Evolutionary conservation across 2,888 invertebrate genomes (phyloP).

Genomic region (Celastrina argiolus): DNA sequence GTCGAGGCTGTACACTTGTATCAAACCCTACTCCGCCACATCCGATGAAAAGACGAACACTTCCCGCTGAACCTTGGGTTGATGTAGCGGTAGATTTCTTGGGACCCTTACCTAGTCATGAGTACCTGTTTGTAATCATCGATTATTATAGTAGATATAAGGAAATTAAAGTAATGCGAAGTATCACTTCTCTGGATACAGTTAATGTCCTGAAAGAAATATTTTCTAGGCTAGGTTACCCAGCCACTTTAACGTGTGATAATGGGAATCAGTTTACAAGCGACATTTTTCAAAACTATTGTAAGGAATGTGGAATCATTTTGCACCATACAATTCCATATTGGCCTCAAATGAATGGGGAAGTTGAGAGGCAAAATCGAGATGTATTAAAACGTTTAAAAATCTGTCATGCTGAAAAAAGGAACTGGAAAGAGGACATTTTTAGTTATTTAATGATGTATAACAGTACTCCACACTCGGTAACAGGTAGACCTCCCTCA

Average conservation of each 20-base stretch:
- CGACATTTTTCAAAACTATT: conserved; percentile 34
- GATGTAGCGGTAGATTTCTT: conserved; percentile 36
- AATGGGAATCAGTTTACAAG: conserved; percentile 37
- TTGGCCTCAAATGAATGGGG: conserved; percentile 39
- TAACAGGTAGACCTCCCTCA: no score
- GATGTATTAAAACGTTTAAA: conserved; percentile 37
- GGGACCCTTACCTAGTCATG: conserved; percentile 33
- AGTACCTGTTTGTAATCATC: conserved; percentile 34
- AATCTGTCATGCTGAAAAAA: conserved; percentile 32
- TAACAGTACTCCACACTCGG: conserved; percentile 31
- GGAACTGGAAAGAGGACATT: conserved; percentile 23
- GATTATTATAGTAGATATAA: conserved; percentile 37
- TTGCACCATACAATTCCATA: conserved; percentile 35
- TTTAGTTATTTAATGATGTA: conserved; percentile 27
- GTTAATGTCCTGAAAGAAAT: conserved; percentile 37
- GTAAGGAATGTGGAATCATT: conserved; percentile 30
- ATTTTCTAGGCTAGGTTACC: conserved; percentile 35
- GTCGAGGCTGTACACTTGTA: conserved; percentile 35
- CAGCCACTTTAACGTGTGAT: conserved; percentile 34
- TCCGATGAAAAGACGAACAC: conserved; percentile 35
- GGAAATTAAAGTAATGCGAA: conserved; percentile 32
- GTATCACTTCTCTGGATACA: conserved; percentile 27
- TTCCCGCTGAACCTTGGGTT: conserved; percentile 33
- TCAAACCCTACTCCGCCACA: conserved; percentile 29
- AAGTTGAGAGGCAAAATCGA: conserved; percentile 40